phyloP scores from a whole-genome alignment of 2,888 invertebrate species.

The Cosmia pyralina region DNA sequence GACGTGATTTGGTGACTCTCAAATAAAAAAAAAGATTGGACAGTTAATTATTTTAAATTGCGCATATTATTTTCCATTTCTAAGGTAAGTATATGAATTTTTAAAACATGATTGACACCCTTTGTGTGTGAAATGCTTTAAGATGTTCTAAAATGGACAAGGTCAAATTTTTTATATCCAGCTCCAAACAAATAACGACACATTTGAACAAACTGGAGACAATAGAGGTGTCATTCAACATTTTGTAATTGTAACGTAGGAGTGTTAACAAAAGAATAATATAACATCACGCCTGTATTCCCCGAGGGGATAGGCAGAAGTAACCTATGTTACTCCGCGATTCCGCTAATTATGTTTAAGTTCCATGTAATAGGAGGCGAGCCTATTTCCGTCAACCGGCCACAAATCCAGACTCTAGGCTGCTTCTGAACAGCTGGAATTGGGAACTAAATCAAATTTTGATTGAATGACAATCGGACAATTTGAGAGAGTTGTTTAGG shows the following conservation, averaged over 20 bases:
- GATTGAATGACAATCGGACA: not conserved
- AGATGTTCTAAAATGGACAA: not conserved
- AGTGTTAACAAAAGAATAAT: not conserved
- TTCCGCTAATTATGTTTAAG: not conserved
- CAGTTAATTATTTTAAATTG: no score
- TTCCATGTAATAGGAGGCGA: not conserved
- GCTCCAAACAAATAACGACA: not conserved
- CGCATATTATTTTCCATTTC: not conserved
- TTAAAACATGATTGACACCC: no score
- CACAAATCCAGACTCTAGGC: not conserved
- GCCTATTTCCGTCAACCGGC: not conserved
- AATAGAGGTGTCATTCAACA: not conserved
- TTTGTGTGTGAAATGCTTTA: no score
- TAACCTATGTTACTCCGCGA: not conserved
- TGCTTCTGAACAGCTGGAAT: not conserved
- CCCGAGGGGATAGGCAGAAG: not conserved
- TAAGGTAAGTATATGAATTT: not conserved
- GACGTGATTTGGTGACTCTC: no score
- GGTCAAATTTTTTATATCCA: not conserved
- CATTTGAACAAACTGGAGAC: not conserved
- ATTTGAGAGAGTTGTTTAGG: not conserved
- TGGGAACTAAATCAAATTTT: not conserved
- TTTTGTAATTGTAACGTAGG: not conserved
- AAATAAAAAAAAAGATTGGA: not conserved
- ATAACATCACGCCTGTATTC: not conserved